Evolutionary conservation across 2,797 vertebrate genomes (phyloP), one percentile per base, ranked within the genome.

Genomic region (Echeneis naucrates): DNA sequence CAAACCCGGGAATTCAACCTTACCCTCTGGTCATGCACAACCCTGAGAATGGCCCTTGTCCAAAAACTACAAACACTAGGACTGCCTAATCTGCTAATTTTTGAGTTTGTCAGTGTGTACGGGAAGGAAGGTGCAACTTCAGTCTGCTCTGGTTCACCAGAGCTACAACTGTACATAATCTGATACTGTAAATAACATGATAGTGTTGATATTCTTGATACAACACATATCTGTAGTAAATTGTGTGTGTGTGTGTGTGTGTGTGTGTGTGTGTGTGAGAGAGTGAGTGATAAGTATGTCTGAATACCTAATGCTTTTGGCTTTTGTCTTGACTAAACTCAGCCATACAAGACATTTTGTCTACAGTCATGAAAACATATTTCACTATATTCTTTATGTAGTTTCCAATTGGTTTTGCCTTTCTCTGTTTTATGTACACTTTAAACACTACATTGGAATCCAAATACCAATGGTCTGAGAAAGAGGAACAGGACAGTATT

Each of bases 21-120:
- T 95, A 94, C 82, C 94, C 96, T 0, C 65, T 86, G 80, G 86
- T 88, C 7, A 81, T 94, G 80, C 90, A 84, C 86, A 93, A 89
- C 3, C 88, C 96, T 0, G 80, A 92, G 7, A 88, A 86, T 9
- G 87, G 88, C 38, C 69, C 87, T 0, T 91, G 85, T 40, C 80
- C 93, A 2, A 93, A 95, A 48, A 92, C 83, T n/a, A n/a, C n/a
- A n/a, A n/a, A n/a, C 65, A 88, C 95, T 71, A 94, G 93, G 75
- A 95, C 95, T 93, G 94, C 90, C 12, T 97, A 92, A 94, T 74
- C 51, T 42, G 38, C 61, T 48, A n/a, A 60, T 45, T 30, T n/a
- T 61, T 32, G 67, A 78, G 42, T 70, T n/a, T 72, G 52, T 74
- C 63, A 8, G 35, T 77, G 70, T 79, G 72, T 72, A 11, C n/a